These are phyloP conservation scores for Notiomystis cincta DNA, from an alignment of 2,113 vertebrate genomes.

Conservation along the genomic window DNA sequence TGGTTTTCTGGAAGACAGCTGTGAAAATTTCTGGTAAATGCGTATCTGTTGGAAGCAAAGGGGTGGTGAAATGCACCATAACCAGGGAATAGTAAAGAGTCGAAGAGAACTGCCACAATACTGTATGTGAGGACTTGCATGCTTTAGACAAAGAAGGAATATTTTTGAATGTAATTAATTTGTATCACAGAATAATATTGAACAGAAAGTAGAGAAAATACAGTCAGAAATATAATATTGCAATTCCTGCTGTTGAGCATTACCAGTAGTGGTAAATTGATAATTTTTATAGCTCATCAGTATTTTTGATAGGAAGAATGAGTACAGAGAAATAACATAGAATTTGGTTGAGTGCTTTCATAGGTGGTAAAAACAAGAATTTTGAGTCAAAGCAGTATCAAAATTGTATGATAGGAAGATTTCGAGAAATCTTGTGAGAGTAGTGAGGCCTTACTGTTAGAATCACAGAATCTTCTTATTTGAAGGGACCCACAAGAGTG, in stretches of 20 bases:
- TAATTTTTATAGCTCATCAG: background rate
- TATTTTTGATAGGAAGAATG: background rate
- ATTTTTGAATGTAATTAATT: background rate
- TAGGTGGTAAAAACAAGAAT: background rate
- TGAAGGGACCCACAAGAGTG: background rate
- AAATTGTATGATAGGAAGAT: background rate
- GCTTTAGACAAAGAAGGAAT: background rate
- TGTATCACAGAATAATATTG: background rate
- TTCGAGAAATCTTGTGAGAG: background rate
- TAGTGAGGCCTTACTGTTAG: background rate
- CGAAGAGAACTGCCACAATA: background rate
- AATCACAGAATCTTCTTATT: background rate
- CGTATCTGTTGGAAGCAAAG: background rate
- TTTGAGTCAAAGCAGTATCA: background rate
- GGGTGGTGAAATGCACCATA: background rate
- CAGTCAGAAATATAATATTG: background rate
- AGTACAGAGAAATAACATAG: background rate
- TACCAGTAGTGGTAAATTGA: background rate
- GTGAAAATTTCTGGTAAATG: background rate
- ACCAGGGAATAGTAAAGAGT: background rate
- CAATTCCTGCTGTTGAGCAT: background rate
- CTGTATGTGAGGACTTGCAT: background rate
- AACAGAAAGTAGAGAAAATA: background rate
- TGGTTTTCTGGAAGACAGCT: background rate
- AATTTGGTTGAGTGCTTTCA: background rate